Evolutionary conservation across 2,888 invertebrate species (phyloP).

Genomic region (Incurvaria masculella): DNA sequence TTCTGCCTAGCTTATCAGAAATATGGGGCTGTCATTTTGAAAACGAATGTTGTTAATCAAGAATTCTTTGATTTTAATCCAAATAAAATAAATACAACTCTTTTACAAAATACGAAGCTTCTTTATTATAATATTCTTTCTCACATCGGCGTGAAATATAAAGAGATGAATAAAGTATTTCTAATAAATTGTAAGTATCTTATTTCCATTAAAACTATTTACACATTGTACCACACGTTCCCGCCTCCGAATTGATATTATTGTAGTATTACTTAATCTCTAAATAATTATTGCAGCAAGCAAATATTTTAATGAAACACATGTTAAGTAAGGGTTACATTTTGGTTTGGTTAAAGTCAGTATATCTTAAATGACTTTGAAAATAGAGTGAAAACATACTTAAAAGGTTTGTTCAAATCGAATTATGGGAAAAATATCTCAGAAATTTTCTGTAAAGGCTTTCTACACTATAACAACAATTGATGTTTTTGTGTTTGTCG

Average conservation of each 20-base stretch:
- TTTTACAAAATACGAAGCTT: neutral
- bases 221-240: neutral
- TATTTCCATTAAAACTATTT: neutral
- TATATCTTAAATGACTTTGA: neutral
- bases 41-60: too few relatives aligned
- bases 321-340: conserved; percentile 2
- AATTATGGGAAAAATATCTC: conserved; percentile 20
- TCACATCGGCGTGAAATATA: neutral
- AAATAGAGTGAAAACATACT: neutral
- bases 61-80: neutral
- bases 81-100: neutral
- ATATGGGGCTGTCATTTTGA: too few relatives aligned
- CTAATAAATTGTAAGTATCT: neutral
- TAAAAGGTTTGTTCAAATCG: conserved; percentile 11
- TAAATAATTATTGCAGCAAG: conserved; percentile 13
- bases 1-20: too few relatives aligned
- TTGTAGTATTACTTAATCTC: conserved; percentile 13
- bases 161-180: neutral
- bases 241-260: neutral
- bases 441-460: too few relatives aligned
- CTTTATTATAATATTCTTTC: neutral
- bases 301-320: conserved; percentile 14
- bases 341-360: neutral
- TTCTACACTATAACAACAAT: too few relatives aligned
- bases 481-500: too few relatives aligned